Base-by-base conservation (phyloP, 2,888 invertebrate species). In the Eupithecia insigniata region DNA sequence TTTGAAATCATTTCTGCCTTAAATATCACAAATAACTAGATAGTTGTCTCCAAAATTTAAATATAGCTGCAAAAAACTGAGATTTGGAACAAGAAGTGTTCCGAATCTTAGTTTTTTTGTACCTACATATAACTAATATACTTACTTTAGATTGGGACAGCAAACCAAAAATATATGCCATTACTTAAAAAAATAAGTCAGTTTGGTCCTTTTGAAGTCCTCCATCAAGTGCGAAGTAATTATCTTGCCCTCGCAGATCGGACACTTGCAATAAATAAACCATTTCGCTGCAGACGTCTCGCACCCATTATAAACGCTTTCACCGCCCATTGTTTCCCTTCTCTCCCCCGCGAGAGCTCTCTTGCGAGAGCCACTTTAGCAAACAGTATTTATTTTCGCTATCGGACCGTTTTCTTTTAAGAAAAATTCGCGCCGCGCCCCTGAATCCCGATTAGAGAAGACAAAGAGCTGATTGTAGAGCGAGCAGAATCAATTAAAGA, bases 401-500 rank as follows among this genome's bases (percentile, higher is more conserved):
- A 79, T 80, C 77, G 83, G 81, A 78, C 82, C 76, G 82, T 82
- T 82, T 87, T 88, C 86, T 87, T 89, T 83, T 75, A 83, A 88
- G 86, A 87, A 89, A 89, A 90, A 90, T 84, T 89, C 88, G 86
- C 83, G 81, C 89, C 82, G 81, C 77, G 80, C 83, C 30, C 32
- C 62, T 87, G 91, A 91, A 92, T 91, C 87, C 85, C 90, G 89
- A 92, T 90, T 90, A 89, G 89, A 87, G 87, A 87, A 92, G 90
- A 92, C 92, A 92, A 92, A 92, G 90, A 85, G 84, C 80, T 87
- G 88, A 87, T 88, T 90, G 89, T 87, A 83, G 87, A 83, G 80
- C 82, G 84, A 85, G 83, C 89, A 85, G 89, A 93, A 93, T 93
- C 93, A 93, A 93, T 93, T 93, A 94, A 93, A 91, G 90, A 82